phyloP scores from a whole-genome alignment of 2,797 vertebrate genomes.

The Lemur catta region DNA sequence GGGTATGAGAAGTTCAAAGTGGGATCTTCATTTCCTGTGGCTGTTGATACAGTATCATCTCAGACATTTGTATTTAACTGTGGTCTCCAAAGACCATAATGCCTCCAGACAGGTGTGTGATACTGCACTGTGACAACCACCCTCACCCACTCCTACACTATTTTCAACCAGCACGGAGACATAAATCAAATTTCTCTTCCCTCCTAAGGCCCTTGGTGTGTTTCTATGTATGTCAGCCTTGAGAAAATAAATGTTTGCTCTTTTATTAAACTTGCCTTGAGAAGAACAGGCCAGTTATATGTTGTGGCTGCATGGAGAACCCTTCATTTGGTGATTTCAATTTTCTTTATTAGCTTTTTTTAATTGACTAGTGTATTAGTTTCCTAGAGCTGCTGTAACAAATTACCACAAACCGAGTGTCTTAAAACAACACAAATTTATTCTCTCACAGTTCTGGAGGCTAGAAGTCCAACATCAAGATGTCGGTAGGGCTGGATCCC shows the following conservation, averaged over 20 bases:
- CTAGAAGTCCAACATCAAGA: background rate
- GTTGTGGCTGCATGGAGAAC: conserved; percentile 19
- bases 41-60: background rate
- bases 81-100: fast-evolving
- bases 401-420: background rate
- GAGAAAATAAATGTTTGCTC: conserved; percentile 80
- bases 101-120: background rate
- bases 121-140: background rate
- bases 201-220: conserved; percentile 71
- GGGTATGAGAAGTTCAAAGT: background rate
- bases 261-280: conserved; percentile 79
- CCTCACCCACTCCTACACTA: conserved; percentile 3
- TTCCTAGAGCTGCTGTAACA: background rate
- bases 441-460: background rate
- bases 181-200: conserved; percentile 74
- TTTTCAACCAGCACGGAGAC: conserved; percentile 65
- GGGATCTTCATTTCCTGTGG: background rate
- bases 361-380: background rate
- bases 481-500: background rate
- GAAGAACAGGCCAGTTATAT: conserved; percentile 73
- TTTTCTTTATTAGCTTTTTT: background rate
- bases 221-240: conserved; percentile 72
- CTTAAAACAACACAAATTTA: background rate
- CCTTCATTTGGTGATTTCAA: conserved; percentile 64
- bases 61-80: background rate